phyloP scores from a whole-genome alignment of 2,797 vertebrate species.

The Sciurus carolinensis region DNA sequence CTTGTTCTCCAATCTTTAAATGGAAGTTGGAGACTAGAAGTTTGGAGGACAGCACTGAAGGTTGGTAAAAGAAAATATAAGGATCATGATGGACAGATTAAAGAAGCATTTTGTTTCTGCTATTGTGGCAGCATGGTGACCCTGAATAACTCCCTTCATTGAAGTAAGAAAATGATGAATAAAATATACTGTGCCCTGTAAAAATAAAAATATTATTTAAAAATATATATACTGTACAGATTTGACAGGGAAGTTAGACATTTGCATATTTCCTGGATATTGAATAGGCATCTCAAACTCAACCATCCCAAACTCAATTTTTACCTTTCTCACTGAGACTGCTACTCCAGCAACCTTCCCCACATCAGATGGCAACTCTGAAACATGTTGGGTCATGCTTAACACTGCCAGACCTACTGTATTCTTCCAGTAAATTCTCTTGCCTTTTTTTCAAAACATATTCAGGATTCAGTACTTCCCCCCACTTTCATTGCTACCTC shows the following conservation, averaged over 20 bases:
- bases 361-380: neutral
- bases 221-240: neutral
- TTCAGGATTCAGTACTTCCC: neutral
- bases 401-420: neutral
- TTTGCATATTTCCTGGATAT: neutral
- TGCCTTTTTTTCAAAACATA: constrained; percentile 33
- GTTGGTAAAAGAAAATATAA: constrained; percentile 38
- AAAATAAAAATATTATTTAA: neutral
- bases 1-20: constrained; percentile 59
- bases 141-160: neutral
- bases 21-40: constrained; percentile 37
- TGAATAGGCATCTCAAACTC: constrained; percentile 1
- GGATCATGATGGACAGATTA: neutral
- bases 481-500: neutral
- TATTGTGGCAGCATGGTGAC: constrained; percentile 25
- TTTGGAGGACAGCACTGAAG: neutral
- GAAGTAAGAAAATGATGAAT: constrained; percentile 58
- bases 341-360: neutral
- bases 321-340: neutral
- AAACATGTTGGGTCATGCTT: neutral
- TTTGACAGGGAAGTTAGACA: constrained; percentile 18
- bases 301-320: neutral
- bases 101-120: constrained; percentile 33
- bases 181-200: neutral
- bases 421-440: constrained; percentile 32